Base-by-base conservation (phyloP, 2,888 invertebrate genomes). In the Andrena dorsata region DNA sequence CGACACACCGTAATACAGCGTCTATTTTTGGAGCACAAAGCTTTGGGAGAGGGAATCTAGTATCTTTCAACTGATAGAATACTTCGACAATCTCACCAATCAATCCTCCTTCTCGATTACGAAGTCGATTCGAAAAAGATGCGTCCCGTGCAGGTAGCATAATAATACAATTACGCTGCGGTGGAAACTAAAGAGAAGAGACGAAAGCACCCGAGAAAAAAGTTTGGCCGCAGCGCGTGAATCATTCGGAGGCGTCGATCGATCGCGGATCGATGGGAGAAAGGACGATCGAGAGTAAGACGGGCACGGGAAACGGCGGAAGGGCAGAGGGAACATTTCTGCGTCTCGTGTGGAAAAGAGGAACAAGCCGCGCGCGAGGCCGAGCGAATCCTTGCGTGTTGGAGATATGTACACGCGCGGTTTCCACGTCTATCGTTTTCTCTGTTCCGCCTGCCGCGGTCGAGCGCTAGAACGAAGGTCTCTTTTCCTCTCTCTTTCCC, bases 391-490 rank as follows among this genome's bases (percentile, higher is more conserved):
- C n/a, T 75, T 32, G 73, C 56, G 71, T 63, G 70, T 23, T 30
- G 66, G 61, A 47, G 75, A 80, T 47, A 16, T 41, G 41, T 41
- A 80, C 77, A 72, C 80, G 78, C 84, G 86, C 75, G 26, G 26
- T 76, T 69, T 77, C 30, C 73, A 13, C 20, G 26, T 26, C 41
- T 32, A 41, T 53, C 60, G 53, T 47, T 41, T 28, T 56, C 56
- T 35, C 32, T 66, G 35, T 35, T 35, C 63, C 63, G 64, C 28
- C 20, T 13, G 70, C n/a, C 30, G n/a, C 58, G 26, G 56, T 32
- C 41, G 41, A 16, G 16, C 41, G 41, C 41, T 41, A 41, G 41
- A 56, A 23, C 56, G 56, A 26, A 4, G 4, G 4, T 23, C 23
- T 20, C 56, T 10, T 13, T 47, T 41, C 32, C 64, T 26, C 32